phyloP scores from a whole-genome alignment of 2,113 vertebrate genomes.

The Argyrosomus japonicus region DNA sequence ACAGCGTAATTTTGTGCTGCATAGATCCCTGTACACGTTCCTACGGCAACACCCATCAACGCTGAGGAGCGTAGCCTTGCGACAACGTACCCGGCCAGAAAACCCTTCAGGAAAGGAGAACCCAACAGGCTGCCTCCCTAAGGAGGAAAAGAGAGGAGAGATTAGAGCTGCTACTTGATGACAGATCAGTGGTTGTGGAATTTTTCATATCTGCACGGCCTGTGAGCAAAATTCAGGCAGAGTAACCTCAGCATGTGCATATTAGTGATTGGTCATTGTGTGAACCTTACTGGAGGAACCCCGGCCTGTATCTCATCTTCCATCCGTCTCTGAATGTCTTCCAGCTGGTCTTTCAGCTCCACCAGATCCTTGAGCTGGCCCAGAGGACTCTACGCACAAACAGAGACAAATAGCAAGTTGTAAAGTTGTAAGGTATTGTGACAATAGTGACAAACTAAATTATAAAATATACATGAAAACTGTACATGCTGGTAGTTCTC shows the following conservation, averaged over 20 bases:
- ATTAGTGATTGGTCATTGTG: slow-evolving; percentile 66
- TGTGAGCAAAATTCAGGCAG: background rate
- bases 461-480: background rate
- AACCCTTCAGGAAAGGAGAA: slow-evolving; percentile 95
- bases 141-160: slow-evolving; percentile 20
- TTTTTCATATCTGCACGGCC: background rate
- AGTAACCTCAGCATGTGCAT: background rate
- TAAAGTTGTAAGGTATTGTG: background rate
- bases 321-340: slow-evolving; percentile 89
- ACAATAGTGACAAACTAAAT: background rate
- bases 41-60: slow-evolving; percentile 88
- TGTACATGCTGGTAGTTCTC: background rate
- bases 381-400: slow-evolving; percentile 84
- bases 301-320: slow-evolving; percentile 92
- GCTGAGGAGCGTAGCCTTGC: slow-evolving; percentile 91
- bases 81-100: slow-evolving; percentile 92
- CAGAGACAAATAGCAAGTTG: background rate
- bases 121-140: slow-evolving; percentile 91
- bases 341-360: slow-evolving; percentile 92
- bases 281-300: slow-evolving; percentile 81
- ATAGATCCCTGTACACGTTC: slow-evolving; percentile 91
- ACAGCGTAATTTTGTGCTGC: slow-evolving; percentile 89
- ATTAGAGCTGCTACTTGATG: background rate
- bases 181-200: background rate
- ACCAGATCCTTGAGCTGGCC: slow-evolving; percentile 91